Percentiles rank a stretch among this genome's conserved stretches.
Conservation (phyloP, 2,797 vertebrate genomes). For the Adelosebastes latens region DNA sequence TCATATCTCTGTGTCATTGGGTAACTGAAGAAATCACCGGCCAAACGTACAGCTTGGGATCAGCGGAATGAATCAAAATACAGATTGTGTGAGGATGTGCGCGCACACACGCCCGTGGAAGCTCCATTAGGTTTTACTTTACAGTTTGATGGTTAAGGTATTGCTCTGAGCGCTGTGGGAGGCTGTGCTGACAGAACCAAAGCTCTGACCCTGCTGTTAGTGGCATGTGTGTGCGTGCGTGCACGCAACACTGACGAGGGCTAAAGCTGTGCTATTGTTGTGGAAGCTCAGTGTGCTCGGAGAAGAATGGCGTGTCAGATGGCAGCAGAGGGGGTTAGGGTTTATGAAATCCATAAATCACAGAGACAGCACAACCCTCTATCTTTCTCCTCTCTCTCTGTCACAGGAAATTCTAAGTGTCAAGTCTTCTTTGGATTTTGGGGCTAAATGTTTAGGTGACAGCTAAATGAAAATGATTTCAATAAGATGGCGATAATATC, state of each 20-base stretch:
- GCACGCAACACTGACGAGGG: slow-evolving; percentile 49
- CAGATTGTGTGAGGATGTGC: slow-evolving; percentile 25
- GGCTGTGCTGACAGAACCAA: slow-evolving; percentile 65
- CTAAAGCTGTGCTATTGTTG: slow-evolving; percentile 72
- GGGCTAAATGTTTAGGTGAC: slow-evolving; percentile 73
- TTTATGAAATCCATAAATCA: slow-evolving; percentile 89
- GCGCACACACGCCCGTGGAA: slow-evolving; percentile 2
- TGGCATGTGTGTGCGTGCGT: slow-evolving; percentile 12
- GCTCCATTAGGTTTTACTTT: slow-evolving; percentile 62
- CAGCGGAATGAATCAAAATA: slow-evolving; percentile 46
- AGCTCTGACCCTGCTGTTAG: slow-evolving; percentile 68
- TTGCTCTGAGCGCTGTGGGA: slow-evolving; percentile 64
- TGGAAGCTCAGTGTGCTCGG: slow-evolving; percentile 61
- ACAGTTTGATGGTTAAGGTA: slow-evolving; percentile 64
- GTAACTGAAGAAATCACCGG: slow-evolving; percentile 42
- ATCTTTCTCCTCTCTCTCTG: slow-evolving; percentile 55
- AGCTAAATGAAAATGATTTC: slow-evolving; percentile 77
- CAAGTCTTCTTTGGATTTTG: slow-evolving; percentile 66
- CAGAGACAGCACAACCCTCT: slow-evolving; percentile 72
- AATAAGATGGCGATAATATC: slow-evolving; percentile 76
- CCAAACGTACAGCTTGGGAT: slow-evolving; percentile 34
- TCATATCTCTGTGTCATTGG: slow-evolving; percentile 41
- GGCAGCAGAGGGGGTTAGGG: slow-evolving; percentile 77
- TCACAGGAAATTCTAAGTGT: slow-evolving; percentile 76
- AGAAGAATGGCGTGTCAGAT: slow-evolving; percentile 81